Percentiles rank a stretch among this genome's conserved stretches.
These are phyloP conservation scores for Drosophila ananassae DNA, from an alignment of 1,140 invertebrate species.

Conservation along the genomic window DNA sequence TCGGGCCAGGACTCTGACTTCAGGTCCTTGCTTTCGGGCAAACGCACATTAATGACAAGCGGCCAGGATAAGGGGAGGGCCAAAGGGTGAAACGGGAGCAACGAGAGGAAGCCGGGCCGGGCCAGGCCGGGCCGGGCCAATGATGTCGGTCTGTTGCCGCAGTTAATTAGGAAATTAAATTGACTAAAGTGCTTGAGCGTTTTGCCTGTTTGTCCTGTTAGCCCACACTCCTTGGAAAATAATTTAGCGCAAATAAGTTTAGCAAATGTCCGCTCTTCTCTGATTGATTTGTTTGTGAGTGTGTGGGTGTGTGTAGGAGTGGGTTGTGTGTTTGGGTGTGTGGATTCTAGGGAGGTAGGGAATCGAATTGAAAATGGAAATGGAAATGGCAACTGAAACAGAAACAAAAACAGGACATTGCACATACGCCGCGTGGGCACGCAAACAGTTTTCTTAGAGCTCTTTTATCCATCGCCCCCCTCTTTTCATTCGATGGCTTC, in stretches of 20 bases:
- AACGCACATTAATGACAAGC: conserved; percentile 40
- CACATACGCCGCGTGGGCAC: conserved; percentile 51
- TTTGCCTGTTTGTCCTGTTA: conserved; percentile 66
- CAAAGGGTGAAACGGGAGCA: neutral
- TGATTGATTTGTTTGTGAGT: conserved; percentile 35
- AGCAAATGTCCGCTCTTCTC: conserved; percentile 37
- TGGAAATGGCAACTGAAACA: neutral
- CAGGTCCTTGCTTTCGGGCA: conserved; percentile 40
- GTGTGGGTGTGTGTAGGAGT: neutral
- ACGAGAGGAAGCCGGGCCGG: neutral
- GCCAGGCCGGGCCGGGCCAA: neutral
- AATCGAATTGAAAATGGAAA: neutral
- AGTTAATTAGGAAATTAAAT: conserved; percentile 83
- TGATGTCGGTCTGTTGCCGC: conserved; percentile 53
- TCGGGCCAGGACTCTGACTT: neutral
- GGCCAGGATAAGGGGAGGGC: neutral
- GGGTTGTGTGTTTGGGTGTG: neutral
- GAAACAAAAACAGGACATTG: conserved; percentile 15
- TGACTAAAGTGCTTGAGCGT: conserved; percentile 79
- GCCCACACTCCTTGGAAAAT: conserved; percentile 40
- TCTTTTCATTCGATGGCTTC: conserved; percentile 16
- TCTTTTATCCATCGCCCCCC: conserved; percentile 35
- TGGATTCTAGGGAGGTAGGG: neutral
- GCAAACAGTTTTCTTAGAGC: conserved; percentile 43
- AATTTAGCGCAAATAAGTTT: conserved; percentile 65